Base-by-base conservation (phyloP, 2,888 invertebrate species). In the Ornithoptera alexandrae region DNA sequence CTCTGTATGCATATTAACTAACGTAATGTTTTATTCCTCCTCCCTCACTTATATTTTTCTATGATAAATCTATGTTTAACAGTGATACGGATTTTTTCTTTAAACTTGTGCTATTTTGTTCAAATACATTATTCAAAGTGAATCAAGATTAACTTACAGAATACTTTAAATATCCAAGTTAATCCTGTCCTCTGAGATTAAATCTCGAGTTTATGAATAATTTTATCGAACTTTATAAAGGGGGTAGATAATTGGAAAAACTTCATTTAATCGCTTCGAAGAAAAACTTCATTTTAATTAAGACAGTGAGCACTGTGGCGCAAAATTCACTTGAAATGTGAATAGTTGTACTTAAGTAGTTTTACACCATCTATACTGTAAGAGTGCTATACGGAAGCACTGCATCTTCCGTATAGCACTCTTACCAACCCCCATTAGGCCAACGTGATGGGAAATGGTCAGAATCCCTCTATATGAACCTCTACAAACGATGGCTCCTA, bases 121-220 rank as follows among this genome's bases (percentile, higher is more conserved):
- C 24, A 15, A 59, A 59, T 12, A 24, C 22, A 56, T n/a, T 53
- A 56, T 56, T 56, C 10, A 20, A 56, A 56, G 56, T 7, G 8
- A 56, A 56, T 20, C 56, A n/a, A 56, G 56, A n/a, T 20, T 56
- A 56, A 56, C n/a, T 56, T 20, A 56, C 56, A 7, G 56, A 56
- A 56, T 65, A 42, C 65, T 20, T 65, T 65, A 65, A 58, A 58
- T 57, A 42, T 64, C 56, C 39, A 12, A 30, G 39, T 42, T 22
- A 8, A 42, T 65, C 58, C 58, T 46, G 46, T 46, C 46, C 46
- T 12, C 46, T 42, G 17, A 58, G 65, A 57, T 65, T 20, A 65
- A 65, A 57, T 65, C 65, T 65, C 7, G 22, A 65, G 39, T 65
- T 65, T 65, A 65, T 65, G 65, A 65, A 65, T 65, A 65, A 65